Conservation (phyloP, 2,888 invertebrate species). For the Pristionchus mayeri region DNA sequence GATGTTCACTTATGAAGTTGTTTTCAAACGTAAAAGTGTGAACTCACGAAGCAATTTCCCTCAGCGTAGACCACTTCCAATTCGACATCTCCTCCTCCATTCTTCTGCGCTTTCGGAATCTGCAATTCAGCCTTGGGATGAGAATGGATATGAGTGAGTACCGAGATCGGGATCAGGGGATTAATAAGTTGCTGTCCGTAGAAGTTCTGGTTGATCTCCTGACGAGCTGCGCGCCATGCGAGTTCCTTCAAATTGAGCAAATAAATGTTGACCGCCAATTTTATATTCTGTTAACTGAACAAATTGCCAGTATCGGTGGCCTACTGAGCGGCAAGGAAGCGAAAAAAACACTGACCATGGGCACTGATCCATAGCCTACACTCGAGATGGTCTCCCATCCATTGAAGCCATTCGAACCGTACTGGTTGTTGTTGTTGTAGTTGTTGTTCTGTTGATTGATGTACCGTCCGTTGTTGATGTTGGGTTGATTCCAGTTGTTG, state of each 20-base stretch:
- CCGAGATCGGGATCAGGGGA: not conserved
- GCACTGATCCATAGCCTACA: not conserved
- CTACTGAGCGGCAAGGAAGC: too few relatives aligned
- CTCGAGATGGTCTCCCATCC: constrained; percentile 17
- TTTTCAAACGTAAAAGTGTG: not conserved
- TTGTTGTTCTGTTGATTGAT: not conserved
- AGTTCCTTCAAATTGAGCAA: too few relatives aligned
- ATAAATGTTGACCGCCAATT: too few relatives aligned
- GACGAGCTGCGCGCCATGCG: not conserved
- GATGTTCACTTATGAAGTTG: not conserved
- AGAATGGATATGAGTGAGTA: not conserved
- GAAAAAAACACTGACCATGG: not conserved
- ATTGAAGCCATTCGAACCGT: too few relatives aligned
- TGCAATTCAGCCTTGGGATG: not conserved
- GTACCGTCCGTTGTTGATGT: constrained; percentile 14
- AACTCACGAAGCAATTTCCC: constrained; percentile 16
- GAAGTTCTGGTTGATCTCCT: not conserved
- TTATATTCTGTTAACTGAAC: too few relatives aligned
- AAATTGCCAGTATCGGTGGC: too few relatives aligned
- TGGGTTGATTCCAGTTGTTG: not conserved
- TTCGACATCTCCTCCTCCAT: not conserved
- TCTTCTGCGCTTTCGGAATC: not conserved
- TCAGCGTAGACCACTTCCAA: constrained; percentile 5
- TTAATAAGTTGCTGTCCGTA: not conserved
- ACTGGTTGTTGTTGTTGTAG: too few relatives aligned